These are phyloP conservation scores for Caenorhabditis briggsae DNA, from an alignment of 1,140 invertebrate species.

Conservation along the genomic window DNA sequence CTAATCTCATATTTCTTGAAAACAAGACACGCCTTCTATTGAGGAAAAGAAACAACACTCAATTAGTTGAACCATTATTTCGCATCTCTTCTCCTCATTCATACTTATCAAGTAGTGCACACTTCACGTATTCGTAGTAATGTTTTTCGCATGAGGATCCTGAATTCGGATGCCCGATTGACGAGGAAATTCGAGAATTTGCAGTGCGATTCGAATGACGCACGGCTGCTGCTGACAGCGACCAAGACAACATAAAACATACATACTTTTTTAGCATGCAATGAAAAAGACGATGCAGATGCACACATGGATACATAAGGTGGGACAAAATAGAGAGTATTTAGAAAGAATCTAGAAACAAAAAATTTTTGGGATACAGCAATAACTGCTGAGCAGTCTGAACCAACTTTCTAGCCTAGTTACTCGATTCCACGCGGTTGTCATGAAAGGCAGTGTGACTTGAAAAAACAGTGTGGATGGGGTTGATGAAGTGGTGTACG, in stretches of 20 bases:
- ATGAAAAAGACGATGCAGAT: constrained; percentile 20
- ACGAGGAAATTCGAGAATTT: constrained; percentile 42
- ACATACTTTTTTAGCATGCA: constrained; percentile 42
- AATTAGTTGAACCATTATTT: constrained; percentile 54
- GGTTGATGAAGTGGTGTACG: constrained; percentile 32
- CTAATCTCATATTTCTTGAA: constrained; percentile 52
- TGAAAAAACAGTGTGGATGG: constrained; percentile 36
- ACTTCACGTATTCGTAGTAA: not conserved
- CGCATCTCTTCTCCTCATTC: not conserved
- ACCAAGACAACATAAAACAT: constrained; percentile 35
- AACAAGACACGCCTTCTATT: constrained; percentile 20
- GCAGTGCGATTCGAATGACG: constrained; percentile 49
- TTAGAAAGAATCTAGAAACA: not conserved
- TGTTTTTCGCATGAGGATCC: not conserved
- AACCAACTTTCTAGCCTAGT: constrained; percentile 27
- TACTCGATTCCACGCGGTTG: constrained; percentile 28
- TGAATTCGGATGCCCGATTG: not conserved
- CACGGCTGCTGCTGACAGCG: not conserved
- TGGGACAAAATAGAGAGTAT: too few species aligned
- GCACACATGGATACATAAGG: not conserved
- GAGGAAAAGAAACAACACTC: not conserved
- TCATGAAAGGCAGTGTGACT: constrained; percentile 39
- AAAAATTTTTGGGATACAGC: not conserved
- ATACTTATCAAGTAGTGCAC: not conserved
- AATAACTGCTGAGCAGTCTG: not conserved